A percentile compares a stretch with the other conserved stretches of the same genome.
Conservation (phyloP, 1,140 invertebrate genomes). For the Homalodisca vitripennis region DNA sequence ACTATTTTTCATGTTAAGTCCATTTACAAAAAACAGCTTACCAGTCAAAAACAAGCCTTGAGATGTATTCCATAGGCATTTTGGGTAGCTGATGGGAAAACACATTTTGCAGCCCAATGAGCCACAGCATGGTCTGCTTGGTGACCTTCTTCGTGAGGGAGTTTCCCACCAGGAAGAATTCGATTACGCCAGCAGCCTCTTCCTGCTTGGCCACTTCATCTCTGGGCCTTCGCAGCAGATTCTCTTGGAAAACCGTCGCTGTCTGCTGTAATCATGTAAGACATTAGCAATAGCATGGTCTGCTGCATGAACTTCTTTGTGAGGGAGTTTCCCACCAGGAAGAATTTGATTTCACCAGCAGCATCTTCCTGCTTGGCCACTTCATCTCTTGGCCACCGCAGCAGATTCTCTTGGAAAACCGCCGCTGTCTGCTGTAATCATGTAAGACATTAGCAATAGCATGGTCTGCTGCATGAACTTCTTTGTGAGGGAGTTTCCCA, state of each 20-base stretch:
- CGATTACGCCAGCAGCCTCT: slow-evolving; percentile 85
- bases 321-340: slow-evolving; percentile 91
- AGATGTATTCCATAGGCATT: slow-evolving; percentile 99
- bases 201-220: slow-evolving; percentile 90
- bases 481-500: background rate
- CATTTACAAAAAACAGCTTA: too few relatives aligned
- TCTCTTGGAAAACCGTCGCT: slow-evolving; percentile 72
- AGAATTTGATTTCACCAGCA: slow-evolving; percentile 87
- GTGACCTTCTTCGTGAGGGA: slow-evolving; percentile 82
- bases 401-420: background rate
- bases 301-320: slow-evolving; percentile 71
- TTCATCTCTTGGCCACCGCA: slow-evolving; percentile 77
- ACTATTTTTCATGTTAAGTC: too few relatives aligned
- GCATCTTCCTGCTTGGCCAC: slow-evolving; percentile 88
- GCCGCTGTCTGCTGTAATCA: background rate
- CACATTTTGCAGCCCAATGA: slow-evolving; percentile 92
- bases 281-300: slow-evolving; percentile 85
- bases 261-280: background rate
- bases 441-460: background rate
- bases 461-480: background rate
- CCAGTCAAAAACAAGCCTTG: slow-evolving; percentile 95
- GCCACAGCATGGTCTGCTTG: slow-evolving; percentile 89
- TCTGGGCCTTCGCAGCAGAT: slow-evolving; percentile 62
- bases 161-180: slow-evolving; percentile 94
- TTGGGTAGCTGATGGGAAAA: slow-evolving; percentile 94